phyloP scores from a whole-genome alignment of 2,888 invertebrate species.

The Drosophila mimetica region DNA sequence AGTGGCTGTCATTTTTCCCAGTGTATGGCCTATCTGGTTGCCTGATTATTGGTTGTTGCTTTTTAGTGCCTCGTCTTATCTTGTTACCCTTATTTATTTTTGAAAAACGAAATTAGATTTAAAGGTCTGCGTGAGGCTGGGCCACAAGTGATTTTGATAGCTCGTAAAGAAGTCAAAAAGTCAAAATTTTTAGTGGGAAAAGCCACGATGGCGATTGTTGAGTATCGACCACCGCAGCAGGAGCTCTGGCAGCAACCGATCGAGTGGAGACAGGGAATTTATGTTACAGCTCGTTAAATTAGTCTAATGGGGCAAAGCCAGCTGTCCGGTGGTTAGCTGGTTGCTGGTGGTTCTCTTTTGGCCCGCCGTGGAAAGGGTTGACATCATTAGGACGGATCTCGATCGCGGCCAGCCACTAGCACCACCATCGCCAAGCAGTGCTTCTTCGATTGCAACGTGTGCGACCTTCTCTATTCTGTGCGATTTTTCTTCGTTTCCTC shows the following conservation, averaged over 20 bases:
- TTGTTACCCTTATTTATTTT: constrained; percentile 66
- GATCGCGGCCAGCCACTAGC: constrained; percentile 21
- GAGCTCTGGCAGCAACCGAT: constrained; percentile 48
- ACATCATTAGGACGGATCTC: constrained; percentile 56
- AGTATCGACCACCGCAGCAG: constrained; percentile 61
- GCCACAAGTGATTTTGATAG: constrained; percentile 78
- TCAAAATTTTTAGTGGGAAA: constrained; percentile 50
- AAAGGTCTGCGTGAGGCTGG: constrained; percentile 73
- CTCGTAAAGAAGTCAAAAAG: constrained; percentile 76
- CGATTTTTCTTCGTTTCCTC: constrained; percentile 11
- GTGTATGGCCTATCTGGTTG: constrained; percentile 28
- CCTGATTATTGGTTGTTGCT: constrained; percentile 45
- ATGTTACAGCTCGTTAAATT: constrained; percentile 79
- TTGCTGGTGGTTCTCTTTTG: constrained; percentile 1
- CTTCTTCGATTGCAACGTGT: constrained; percentile 34
- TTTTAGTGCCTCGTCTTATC: constrained; percentile 68
- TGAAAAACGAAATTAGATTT: constrained; percentile 81
- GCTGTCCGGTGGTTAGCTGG: constrained; percentile 45
- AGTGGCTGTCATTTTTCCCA: background rate
- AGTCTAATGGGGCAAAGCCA: constrained; percentile 69
- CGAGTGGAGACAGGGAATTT: constrained; percentile 65
- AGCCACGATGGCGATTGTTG: constrained; percentile 43
- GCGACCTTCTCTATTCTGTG: constrained; percentile 42
- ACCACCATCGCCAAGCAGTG: background rate
- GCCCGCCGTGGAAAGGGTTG: constrained; percentile 59